A percentile compares a stretch with the other conserved stretches of the same genome.
Conservation (phyloP, 2,888 invertebrate genomes). For the Hirtodrosophila histrioides region DNA sequence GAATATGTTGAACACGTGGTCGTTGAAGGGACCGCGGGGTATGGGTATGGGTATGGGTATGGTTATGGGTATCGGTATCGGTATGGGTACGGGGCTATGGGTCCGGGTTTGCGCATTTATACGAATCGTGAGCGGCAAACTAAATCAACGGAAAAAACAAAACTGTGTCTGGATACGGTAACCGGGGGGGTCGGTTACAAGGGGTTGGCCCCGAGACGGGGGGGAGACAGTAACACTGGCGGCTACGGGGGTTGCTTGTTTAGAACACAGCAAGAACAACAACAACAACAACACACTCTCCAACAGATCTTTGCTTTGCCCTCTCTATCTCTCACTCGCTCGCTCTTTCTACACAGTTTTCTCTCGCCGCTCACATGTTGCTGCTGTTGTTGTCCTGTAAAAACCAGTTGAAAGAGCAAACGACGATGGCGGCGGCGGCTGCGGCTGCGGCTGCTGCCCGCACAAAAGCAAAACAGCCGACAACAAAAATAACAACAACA, state of each 20-base stretch:
- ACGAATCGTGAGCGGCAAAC: conserved; percentile 34
- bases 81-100: neutral
- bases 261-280: conserved; percentile 27
- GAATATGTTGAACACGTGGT: conserved; percentile 78
- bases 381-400: conserved; percentile 68
- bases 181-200: conserved; percentile 11
- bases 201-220: neutral
- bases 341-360: conserved; percentile 1
- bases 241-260: conserved; percentile 23
- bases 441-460: conserved; percentile 22
- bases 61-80: neutral
- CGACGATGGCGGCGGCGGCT: conserved; percentile 12
- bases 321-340: neutral
- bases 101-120: conserved; percentile 8
- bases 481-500: conserved; percentile 18
- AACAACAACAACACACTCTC: conserved; percentile 16
- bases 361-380: conserved; percentile 15
- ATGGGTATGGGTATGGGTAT: neutral
- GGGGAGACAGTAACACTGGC: neutral
- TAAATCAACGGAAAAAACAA: conserved; percentile 21
- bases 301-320: conserved; percentile 3
- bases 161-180: neutral
- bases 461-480: conserved; percentile 48
- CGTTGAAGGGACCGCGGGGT: conserved; percentile 1
- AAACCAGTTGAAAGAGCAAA: conserved; percentile 69